Evolutionary conservation across 2,113 vertebrate genomes (phyloP).

Genomic region (Falco punctatus): DNA sequence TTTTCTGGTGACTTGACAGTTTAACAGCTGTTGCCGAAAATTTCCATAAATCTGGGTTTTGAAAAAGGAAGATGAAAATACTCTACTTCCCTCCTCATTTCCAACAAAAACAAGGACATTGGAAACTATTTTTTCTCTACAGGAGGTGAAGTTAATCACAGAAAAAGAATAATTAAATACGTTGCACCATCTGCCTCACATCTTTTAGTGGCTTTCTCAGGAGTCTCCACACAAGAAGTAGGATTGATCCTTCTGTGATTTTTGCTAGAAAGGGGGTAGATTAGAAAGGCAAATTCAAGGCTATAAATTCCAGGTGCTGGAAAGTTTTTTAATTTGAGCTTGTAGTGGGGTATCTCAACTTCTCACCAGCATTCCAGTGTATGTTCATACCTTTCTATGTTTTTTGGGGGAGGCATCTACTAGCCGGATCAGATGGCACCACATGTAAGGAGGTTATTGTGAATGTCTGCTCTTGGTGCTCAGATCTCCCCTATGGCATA

Average conservation of each 20-base stretch:
- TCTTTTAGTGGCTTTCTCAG: neutral
- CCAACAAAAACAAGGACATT: slow-evolving; percentile 52
- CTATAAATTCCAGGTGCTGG: neutral
- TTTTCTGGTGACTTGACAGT: slow-evolving; percentile 46
- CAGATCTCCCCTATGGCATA: neutral
- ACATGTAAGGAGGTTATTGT: neutral
- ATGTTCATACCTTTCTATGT: rapidly evolving
- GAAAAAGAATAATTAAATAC: neutral
- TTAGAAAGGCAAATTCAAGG: neutral
- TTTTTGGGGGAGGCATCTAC: neutral
- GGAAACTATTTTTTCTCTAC: neutral
- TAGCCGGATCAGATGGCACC: neutral
- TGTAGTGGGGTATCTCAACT: neutral
- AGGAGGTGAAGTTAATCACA: neutral
- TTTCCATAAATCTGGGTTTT: slow-evolving; percentile 49
- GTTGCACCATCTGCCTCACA: neutral
- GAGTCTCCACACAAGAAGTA: neutral
- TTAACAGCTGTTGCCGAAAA: slow-evolving; percentile 58
- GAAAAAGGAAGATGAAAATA: slow-evolving; percentile 57
- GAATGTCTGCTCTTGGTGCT: neutral
- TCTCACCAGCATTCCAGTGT: neutral
- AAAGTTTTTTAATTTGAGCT: neutral
- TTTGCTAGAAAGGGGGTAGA: neutral
- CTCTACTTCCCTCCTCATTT: slow-evolving; percentile 10
- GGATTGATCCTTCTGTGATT: neutral